phyloP scores from a whole-genome alignment of 2,113 vertebrate genomes.

The Zonotrichia leucophrys region DNA sequence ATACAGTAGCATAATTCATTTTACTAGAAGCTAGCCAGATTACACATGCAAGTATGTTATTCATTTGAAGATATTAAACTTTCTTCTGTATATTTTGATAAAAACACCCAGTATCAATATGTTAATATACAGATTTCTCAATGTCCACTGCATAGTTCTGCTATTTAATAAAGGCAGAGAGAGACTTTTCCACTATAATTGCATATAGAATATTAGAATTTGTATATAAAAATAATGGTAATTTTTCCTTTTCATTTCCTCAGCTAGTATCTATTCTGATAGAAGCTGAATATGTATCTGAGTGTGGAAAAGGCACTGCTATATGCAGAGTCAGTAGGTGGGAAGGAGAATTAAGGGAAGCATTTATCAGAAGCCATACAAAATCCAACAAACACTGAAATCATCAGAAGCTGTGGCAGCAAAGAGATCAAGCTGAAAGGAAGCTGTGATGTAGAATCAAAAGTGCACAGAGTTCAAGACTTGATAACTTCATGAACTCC shows the following conservation, averaged over 20 bases:
- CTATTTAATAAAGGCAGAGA: not conserved
- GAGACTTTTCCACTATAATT: not conserved
- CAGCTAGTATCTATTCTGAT: not conserved
- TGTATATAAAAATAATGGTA: not conserved
- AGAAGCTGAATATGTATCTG: not conserved
- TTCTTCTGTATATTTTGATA: not conserved
- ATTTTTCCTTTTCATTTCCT: not conserved
- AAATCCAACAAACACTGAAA: not conserved
- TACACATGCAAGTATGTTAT: not conserved
- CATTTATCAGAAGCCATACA: not conserved
- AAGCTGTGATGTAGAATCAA: not conserved
- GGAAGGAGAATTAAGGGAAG: not conserved
- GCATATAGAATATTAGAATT: not conserved
- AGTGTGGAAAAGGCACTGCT: not conserved
- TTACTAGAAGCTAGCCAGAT: not conserved
- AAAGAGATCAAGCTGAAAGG: not conserved
- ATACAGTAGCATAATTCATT: constrained; percentile 8
- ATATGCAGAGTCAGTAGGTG: not conserved
- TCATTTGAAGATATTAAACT: constrained; percentile 8
- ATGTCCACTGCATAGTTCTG: not conserved
- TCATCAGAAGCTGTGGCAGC: not conserved
- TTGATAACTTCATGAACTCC: not conserved
- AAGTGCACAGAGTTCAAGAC: not conserved
- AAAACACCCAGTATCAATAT: not conserved
- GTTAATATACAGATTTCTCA: not conserved